Evolutionary conservation across 2,888 invertebrate genomes (phyloP).

Genomic region (Chaetoderma sp.): DNA sequence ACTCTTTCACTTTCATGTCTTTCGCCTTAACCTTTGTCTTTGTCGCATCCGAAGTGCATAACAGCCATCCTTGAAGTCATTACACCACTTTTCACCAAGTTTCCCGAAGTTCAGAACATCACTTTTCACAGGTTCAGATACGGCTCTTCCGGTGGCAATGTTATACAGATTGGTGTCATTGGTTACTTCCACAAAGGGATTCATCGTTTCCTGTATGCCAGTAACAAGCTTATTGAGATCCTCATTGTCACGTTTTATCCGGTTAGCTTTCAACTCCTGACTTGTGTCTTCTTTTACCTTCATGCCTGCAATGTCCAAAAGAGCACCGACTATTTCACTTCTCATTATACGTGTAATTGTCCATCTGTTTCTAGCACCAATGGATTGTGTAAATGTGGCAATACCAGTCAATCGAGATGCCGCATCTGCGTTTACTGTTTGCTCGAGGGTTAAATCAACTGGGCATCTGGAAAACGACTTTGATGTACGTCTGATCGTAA

Average conservation of each 20-base stretch:
- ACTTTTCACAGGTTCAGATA: not conserved
- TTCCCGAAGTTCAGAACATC: not conserved
- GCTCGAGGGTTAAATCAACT: not conserved
- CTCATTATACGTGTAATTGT: constrained; percentile 15
- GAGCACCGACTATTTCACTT: not conserved
- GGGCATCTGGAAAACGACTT: not conserved
- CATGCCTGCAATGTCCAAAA: constrained; percentile 14
- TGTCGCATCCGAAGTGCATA: not conserved
- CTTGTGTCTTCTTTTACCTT: constrained; percentile 5
- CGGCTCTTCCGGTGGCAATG: constrained; percentile 1
- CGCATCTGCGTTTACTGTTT: constrained; percentile 22
- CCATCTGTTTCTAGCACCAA: constrained; percentile 14
- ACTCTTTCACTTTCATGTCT: no score
- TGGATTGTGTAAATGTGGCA: constrained; percentile 12
- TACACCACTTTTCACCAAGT: not conserved
- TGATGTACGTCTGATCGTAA: constrained; percentile 8
- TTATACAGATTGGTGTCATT: not conserved
- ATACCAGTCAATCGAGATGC: constrained; percentile 20
- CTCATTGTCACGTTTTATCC: constrained; percentile 2
- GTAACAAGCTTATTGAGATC: constrained; percentile 6
- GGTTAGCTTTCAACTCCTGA: constrained; percentile 1
- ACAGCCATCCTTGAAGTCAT: constrained; percentile 1
- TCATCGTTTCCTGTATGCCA: not conserved
- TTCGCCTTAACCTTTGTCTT: no score
- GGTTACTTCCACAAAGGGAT: constrained; percentile 9